Evolutionary conservation across 2,888 invertebrate genomes (phyloP).

Genomic region (Drosophila borealis): DNA sequence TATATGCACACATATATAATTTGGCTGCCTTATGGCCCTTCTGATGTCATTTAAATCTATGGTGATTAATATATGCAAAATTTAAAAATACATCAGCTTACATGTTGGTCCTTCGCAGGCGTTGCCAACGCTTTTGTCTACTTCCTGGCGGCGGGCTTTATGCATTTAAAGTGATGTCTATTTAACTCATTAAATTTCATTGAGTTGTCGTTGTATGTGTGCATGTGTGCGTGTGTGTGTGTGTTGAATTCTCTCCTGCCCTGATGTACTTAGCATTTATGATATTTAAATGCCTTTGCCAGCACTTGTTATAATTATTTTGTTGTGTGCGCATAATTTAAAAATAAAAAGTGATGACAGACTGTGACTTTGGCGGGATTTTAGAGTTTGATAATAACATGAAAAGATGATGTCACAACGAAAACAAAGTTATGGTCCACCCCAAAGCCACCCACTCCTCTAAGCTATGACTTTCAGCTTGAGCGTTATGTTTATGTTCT

Average conservation of each 20-base stretch:
- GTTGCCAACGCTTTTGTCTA: slow-evolving; percentile 8
- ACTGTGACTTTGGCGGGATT: slow-evolving; percentile 5
- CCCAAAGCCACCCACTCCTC: slow-evolving; percentile 9
- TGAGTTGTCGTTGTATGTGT: slow-evolving; percentile 20
- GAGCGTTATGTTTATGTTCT: slow-evolving; percentile 6
- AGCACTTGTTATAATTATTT: slow-evolving; percentile 46
- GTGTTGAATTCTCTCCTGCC: slow-evolving; percentile 25
- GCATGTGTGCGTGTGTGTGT: background rate
- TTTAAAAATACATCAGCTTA: slow-evolving; percentile 76
- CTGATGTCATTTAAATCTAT: slow-evolving; percentile 71
- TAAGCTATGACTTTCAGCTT: background rate
- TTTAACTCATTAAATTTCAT: slow-evolving; percentile 73
- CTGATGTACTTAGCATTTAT: slow-evolving; percentile 38
- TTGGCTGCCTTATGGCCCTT: slow-evolving; percentile 19
- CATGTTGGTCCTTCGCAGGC: slow-evolving; percentile 27
- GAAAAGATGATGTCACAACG: slow-evolving; percentile 60
- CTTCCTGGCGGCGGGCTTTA: slow-evolving; percentile 23
- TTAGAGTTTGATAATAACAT: slow-evolving; percentile 32
- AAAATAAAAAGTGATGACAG: slow-evolving; percentile 33
- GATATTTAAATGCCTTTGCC: slow-evolving; percentile 33
- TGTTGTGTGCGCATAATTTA: slow-evolving; percentile 58
- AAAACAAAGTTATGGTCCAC: slow-evolving; percentile 3
- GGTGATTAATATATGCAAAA: slow-evolving; percentile 78
- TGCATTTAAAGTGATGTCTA: slow-evolving; percentile 50
- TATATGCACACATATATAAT: slow-evolving; percentile 5